Evolutionary conservation across 2,113 vertebrate species (phyloP).

Genomic region (Lethenteron camtschaticum): DNA sequence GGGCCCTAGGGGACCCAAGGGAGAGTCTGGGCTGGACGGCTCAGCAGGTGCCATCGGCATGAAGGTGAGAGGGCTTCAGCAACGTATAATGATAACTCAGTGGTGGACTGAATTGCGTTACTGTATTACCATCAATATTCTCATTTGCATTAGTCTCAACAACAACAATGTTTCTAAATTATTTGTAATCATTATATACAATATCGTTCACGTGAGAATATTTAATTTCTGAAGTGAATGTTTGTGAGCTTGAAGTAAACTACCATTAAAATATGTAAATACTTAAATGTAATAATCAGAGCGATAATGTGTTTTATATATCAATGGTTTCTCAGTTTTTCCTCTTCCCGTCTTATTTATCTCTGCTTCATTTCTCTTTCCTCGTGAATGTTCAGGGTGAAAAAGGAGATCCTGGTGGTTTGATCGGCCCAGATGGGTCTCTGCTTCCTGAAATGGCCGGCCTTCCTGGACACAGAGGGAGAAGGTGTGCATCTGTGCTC

Average conservation of each 20-base stretch:
- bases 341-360: too few species aligned
- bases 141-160: too few species aligned
- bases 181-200: too few species aligned
- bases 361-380: too few species aligned
- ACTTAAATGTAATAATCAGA: background rate
- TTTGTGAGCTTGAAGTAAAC: too few species aligned
- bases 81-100: too few species aligned
- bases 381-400: constrained; percentile 22
- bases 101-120: too few species aligned
- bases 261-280: too few species aligned
- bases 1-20: constrained; percentile 22
- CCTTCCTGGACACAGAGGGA: constrained; percentile 15
- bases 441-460: background rate
- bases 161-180: too few species aligned
- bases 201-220: too few species aligned
- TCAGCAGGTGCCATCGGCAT: constrained; percentile 15
- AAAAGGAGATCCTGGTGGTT: constrained; percentile 28
- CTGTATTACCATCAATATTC: too few species aligned
- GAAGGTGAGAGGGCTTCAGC: constrained; percentile 17
- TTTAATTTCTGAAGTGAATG: too few species aligned
- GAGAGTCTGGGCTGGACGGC: constrained; percentile 17
- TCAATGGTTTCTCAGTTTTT: background rate
- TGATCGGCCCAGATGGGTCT: constrained; percentile 19
- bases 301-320: background rate
- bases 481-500: constrained; percentile 20